Evolutionary conservation across 1,140 invertebrate species (phyloP).

Genomic region (Brevipalpus yothersi): DNA sequence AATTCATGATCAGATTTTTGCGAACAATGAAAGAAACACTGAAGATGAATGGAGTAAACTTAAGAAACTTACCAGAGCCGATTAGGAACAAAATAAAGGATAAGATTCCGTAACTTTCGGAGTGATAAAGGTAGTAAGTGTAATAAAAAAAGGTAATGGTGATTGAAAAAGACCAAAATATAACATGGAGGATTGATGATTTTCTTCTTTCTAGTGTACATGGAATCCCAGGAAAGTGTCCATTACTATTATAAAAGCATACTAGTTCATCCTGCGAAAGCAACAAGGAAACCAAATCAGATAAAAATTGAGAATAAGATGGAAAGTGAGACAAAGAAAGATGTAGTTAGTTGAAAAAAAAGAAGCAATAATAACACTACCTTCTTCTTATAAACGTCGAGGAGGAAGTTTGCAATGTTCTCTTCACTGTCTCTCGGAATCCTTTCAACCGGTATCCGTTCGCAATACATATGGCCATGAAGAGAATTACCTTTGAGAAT

Average conservation of each 20-base stretch:
- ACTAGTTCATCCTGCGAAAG: constrained; percentile 7
- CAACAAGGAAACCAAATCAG: background rate
- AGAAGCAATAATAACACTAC: background rate
- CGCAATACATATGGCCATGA: constrained; percentile 46
- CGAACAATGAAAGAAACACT: background rate
- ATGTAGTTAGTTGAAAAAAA: background rate
- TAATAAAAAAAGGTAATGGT: constrained; percentile 1
- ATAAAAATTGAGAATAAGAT: background rate
- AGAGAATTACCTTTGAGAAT: constrained; percentile 49
- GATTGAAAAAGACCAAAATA: constrained; percentile 1
- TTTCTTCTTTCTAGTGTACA: background rate
- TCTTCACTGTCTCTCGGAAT: constrained; percentile 48
- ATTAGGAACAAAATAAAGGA: background rate
- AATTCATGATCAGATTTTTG: background rate
- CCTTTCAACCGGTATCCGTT: constrained; percentile 49
- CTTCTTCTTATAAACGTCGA: constrained; percentile 37
- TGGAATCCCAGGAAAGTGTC: constrained; percentile 7
- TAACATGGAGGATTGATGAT: constrained; percentile 3
- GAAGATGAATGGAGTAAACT: constrained; percentile 9
- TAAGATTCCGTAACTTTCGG: background rate
- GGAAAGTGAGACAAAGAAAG: background rate
- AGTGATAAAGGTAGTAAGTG: constrained; percentile 1
- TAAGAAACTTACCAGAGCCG: background rate
- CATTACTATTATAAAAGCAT: constrained; percentile 6
- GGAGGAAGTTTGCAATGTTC: constrained; percentile 48